A percentile compares a stretch with the other conserved stretches of the same genome.
These are phyloP conservation scores for Apoderus coryli DNA, from an alignment of 2,888 invertebrate genomes.

Conservation along the genomic window DNA sequence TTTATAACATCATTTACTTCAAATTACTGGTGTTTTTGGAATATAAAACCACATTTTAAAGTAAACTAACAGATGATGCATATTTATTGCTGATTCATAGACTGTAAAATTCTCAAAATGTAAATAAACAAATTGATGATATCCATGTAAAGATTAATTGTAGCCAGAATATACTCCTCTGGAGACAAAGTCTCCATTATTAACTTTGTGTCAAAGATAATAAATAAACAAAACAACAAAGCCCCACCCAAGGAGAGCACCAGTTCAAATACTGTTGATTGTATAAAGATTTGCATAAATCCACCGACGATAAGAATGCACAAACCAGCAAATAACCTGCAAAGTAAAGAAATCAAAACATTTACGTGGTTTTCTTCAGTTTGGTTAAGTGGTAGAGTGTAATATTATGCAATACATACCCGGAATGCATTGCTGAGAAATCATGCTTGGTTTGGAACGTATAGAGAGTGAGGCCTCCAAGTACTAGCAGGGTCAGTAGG, in stretches of 20 bases:
- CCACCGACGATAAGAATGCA: constrained; percentile 56
- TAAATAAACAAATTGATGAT: constrained; percentile 75
- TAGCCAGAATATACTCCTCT: constrained; percentile 62
- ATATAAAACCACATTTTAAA: too few relatives aligned
- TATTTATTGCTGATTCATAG: constrained; percentile 38
- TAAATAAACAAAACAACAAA: constrained; percentile 63
- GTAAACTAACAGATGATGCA: too few relatives aligned
- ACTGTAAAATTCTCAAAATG: constrained; percentile 59
- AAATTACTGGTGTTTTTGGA: too few relatives aligned
- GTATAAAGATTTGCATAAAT: constrained; percentile 59
- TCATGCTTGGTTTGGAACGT: constrained; percentile 77
- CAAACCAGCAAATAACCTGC: constrained; percentile 50
- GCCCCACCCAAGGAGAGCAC: constrained; percentile 58
- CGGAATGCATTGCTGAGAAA: constrained; percentile 63
- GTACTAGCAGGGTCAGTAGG: constrained; percentile 57
- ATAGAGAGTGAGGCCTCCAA: constrained; percentile 61
- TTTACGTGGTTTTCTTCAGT: too few relatives aligned
- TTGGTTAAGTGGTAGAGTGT: too few relatives aligned
- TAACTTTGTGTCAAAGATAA: constrained; percentile 73
- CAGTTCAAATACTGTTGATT: constrained; percentile 55
- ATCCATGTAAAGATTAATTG: constrained; percentile 72
- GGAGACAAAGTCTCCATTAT: constrained; percentile 60
- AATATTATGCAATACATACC: constrained; percentile 44
- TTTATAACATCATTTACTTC: too few relatives aligned
- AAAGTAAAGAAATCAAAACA: too few relatives aligned